Percentiles rank a stretch among this genome's conserved stretches.
Evolutionary conservation across 2,888 invertebrate genomes (phyloP).

Genomic region (Aspidiotus rigidus): DNA sequence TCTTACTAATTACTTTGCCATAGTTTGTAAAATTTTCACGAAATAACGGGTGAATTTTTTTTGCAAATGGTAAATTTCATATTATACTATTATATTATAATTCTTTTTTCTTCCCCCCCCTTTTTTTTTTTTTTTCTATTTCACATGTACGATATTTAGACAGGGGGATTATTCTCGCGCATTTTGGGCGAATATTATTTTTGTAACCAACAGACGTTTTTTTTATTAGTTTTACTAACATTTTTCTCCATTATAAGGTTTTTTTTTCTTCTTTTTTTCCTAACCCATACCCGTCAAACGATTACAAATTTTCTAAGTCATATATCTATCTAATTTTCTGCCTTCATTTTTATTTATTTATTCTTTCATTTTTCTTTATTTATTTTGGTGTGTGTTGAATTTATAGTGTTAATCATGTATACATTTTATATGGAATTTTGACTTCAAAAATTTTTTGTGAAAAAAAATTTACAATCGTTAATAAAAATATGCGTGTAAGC

Average conservation of each 20-base stretch:
- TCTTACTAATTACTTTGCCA: background rate
- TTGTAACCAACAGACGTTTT: conserved; percentile 6
- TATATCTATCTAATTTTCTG: no score
- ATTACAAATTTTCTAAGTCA: no score
- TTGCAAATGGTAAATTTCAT: no score
- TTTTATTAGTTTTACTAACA: conserved; percentile 15
- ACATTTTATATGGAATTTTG: background rate
- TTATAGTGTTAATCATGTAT: conserved; percentile 8
- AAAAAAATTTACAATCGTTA: background rate
- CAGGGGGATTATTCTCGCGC: no score
- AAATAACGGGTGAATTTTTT: no score
- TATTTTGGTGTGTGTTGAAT: conserved; percentile 20
- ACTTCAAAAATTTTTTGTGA: background rate
- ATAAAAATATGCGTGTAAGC: conserved; percentile 14
- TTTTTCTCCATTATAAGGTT: conserved; percentile 3
- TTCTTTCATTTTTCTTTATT: conserved; percentile 6
- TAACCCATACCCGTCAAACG: no score
- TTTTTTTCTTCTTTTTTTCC: background rate
- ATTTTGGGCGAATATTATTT: background rate
- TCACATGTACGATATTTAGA: no score
- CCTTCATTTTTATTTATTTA: conserved; percentile 9
- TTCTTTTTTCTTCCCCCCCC: no score
- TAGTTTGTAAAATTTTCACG: no score
- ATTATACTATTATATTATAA: no score
- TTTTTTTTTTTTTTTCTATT: no score